Evolutionary conservation across 2,888 invertebrate genomes (phyloP), one percentile per base, ranked within the genome.

Genomic region (Andrena camellia): DNA sequence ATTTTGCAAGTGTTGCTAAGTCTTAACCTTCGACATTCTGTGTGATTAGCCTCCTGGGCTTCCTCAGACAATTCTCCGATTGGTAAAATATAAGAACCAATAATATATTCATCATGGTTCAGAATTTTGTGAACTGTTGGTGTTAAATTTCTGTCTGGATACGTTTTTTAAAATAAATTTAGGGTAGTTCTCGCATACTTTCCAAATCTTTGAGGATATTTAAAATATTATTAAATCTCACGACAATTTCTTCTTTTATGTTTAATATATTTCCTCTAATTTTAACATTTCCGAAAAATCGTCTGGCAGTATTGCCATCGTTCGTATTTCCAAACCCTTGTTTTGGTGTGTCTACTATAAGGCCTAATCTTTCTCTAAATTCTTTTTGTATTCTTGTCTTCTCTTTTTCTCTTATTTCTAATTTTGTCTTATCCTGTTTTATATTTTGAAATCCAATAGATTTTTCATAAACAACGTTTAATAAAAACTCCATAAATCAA

Each of bases 321-420:
- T 26, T 64, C 13, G 42, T 64, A 23, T 35, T 64, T 64, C 64
- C 64, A 42, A 64, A 64, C n/a, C 64, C 64, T 48, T 64, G 48
- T 64, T 64, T 64, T 64, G 35, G 42, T 20, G 26, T 35, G 17
- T 64, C 64, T 48, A 64, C n/a, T 64, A 48, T 35, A 20, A 64
- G 7, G 10, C 64, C 64, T 48, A 64, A 48, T 26, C n/a, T 42
- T 64, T 35, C 42, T 42, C 64, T 35, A 48, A 64, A 64, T 26
- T 48, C 17, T 64, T 64, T 23, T 64, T 23, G 8, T 26, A 64
- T 42, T 64, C 26, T 33, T 66, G 6, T 66, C 20, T 66, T 50
- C n/a, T 50, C 29, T 23, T 42, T 66, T 50, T 48, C 20, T 48
- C 26, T 48, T 48, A 48, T 20, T 42, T 29, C 64, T 66, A 50